phyloP scores from a whole-genome alignment of 1,140 invertebrate genomes.

The Aethina tumida region DNA sequence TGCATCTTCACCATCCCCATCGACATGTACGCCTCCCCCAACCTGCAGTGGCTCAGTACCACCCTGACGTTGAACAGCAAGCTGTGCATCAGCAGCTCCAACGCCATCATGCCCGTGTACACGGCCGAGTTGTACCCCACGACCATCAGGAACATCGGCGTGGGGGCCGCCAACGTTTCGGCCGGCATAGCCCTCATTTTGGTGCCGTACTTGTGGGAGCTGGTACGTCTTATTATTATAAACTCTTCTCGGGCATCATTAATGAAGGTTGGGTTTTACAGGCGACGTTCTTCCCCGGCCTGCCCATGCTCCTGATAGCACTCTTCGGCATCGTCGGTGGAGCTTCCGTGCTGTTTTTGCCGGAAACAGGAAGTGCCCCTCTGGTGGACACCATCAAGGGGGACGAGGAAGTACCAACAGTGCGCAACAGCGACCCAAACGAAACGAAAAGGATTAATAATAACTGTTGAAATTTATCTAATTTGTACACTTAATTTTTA shows the following conservation, averaged over 20 bases:
- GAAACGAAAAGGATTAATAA: conserved; percentile 19
- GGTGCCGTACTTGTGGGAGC: conserved; percentile 61
- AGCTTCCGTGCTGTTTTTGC: conserved; percentile 46
- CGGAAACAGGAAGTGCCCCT: conserved; percentile 41
- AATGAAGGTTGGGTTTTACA: conserved; percentile 10
- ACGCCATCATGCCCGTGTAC: conserved; percentile 62
- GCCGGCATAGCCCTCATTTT: conserved; percentile 58
- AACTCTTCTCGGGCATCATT: not conserved
- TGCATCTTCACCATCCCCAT: conserved; percentile 49
- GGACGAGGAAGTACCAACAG: conserved; percentile 14
- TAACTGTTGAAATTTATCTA: no score
- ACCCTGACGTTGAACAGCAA: conserved; percentile 43
- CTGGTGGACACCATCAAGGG: conserved; percentile 29
- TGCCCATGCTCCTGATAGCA: conserved; percentile 54
- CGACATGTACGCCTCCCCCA: conserved; percentile 18
- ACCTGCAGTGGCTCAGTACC: conserved; percentile 36
- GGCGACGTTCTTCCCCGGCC: conserved; percentile 37
- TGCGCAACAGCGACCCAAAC: conserved; percentile 7
- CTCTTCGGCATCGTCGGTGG: conserved; percentile 50
- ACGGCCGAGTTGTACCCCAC: conserved; percentile 66
- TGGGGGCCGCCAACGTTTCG: conserved; percentile 58
- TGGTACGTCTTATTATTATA: conserved; percentile 42
- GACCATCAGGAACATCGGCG: conserved; percentile 59
- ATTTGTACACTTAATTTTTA: no score
- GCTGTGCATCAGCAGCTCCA: conserved; percentile 57